Percentiles rank a stretch among this genome's conserved stretches.
Conservation (phyloP, 2,888 invertebrate species). For the Sphecodes monilicornis region DNA sequence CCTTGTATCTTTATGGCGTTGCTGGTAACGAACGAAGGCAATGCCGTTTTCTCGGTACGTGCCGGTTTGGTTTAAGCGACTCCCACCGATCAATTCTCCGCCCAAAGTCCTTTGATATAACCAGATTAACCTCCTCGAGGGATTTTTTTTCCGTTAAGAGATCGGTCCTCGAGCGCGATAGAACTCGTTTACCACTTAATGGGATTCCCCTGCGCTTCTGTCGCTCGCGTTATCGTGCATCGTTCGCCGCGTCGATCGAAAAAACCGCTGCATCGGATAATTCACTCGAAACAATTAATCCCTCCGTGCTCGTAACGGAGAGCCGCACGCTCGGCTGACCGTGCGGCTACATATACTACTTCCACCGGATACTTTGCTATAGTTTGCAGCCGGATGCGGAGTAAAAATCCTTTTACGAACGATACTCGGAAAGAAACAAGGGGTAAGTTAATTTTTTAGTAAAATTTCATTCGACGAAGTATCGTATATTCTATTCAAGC, state of each 20-base stretch:
- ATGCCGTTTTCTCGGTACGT: not conserved
- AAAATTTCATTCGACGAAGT: too few species aligned
- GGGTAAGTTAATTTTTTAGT: too few species aligned
- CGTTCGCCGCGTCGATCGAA: not conserved
- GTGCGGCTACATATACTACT: not conserved
- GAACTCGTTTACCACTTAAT: constrained; percentile 2
- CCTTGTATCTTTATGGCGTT: too few species aligned
- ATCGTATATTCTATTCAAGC: too few species aligned
- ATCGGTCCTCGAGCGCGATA: not conserved
- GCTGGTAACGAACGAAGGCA: not conserved
- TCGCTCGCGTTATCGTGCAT: not conserved
- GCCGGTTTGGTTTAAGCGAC: not conserved
- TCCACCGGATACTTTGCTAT: not conserved
- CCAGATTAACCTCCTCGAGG: constrained; percentile 2
- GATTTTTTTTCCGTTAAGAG: not conserved
- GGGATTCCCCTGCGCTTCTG: not conserved
- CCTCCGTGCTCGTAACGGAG: not conserved
- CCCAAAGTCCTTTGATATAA: constrained; percentile 13
- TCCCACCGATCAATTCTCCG: not conserved
- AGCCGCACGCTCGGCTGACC: not conserved
- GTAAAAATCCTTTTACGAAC: not conserved
- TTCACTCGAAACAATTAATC: constrained; percentile 10
- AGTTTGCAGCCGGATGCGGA: not conserved
- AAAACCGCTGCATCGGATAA: not conserved
- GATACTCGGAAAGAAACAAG: too few species aligned